A percentile compares a stretch with the other conserved stretches of the same genome.
Conservation (phyloP, 37 sponge, comb jelly and placozoan genomes). For the Hormiphora californensis region DNA sequence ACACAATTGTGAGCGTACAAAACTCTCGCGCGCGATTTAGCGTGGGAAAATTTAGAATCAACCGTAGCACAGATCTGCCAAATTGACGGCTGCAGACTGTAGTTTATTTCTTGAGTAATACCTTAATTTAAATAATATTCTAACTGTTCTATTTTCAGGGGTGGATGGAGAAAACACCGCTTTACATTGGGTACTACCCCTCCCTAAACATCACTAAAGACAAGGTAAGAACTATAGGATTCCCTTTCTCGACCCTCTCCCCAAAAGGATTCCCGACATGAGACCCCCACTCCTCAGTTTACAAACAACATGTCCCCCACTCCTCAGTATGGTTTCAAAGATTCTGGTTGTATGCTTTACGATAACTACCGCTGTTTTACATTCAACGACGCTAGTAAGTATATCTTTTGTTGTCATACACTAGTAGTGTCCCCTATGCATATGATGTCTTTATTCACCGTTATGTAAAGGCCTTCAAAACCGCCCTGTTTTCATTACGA, state of each 20-base stretch:
- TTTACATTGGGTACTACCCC: neutral
- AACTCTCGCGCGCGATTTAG: no score
- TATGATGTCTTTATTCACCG: no score
- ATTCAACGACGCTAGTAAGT: neutral
- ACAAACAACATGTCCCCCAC: neutral
- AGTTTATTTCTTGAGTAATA: neutral
- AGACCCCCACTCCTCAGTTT: no score
- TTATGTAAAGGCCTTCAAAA: no score
- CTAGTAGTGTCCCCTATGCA: no score
- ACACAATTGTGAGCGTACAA: no score
- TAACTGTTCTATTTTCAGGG: neutral
- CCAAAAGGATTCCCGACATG: no score
- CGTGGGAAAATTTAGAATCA: no score
- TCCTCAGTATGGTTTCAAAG: neutral
- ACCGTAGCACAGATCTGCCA: no score
- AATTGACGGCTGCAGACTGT: no score
- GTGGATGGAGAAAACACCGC: constrained; percentile 19
- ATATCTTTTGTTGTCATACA: neutral
- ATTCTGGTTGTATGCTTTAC: neutral
- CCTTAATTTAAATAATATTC: neutral
- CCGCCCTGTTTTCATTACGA: no score
- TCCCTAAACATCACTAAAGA: neutral
- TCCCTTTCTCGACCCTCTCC: neutral
- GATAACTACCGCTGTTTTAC: neutral
- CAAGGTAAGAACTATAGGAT: neutral